Evolutionary conservation across 1,140 invertebrate genomes (phyloP).

Genomic region (Drosophila hydei): DNA sequence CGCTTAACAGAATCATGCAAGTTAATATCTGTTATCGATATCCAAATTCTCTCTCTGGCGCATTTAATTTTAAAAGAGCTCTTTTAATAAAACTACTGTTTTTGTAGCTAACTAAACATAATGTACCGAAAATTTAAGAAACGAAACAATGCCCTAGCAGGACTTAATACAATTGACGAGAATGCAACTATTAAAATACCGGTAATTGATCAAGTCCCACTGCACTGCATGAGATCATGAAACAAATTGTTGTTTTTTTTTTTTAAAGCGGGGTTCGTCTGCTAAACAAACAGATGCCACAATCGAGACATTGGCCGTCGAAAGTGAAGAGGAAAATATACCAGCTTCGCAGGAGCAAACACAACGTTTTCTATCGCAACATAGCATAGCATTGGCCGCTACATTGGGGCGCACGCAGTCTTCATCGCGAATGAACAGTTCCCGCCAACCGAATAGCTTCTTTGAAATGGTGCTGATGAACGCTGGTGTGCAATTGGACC

Average conservation of each 20-base stretch:
- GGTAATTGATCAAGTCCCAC: constrained; percentile 39
- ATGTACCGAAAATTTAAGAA: constrained; percentile 62
- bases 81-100: neutral
- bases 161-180: constrained; percentile 70
- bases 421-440: constrained; percentile 34
- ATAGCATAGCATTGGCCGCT: constrained; percentile 66
- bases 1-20: neutral
- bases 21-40: constrained; percentile 5
- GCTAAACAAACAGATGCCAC: constrained; percentile 39
- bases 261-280: constrained; percentile 33
- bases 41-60: neutral
- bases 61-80: constrained; percentile 31
- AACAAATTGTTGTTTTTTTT: neutral
- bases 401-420: constrained; percentile 77
- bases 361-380: constrained; percentile 79
- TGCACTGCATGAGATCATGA: neutral
- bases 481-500: constrained; percentile 71
- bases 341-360: constrained; percentile 79
- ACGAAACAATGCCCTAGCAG: constrained; percentile 33
- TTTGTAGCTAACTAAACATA: neutral
- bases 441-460: constrained; percentile 76
- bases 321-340: constrained; percentile 77
- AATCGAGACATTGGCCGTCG: constrained; percentile 22
- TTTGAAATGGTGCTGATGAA: constrained; percentile 75
- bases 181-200: constrained; percentile 71